phyloP scores from a whole-genome alignment of 2,888 invertebrate species.

The Pandemis cinnamomeana region DNA sequence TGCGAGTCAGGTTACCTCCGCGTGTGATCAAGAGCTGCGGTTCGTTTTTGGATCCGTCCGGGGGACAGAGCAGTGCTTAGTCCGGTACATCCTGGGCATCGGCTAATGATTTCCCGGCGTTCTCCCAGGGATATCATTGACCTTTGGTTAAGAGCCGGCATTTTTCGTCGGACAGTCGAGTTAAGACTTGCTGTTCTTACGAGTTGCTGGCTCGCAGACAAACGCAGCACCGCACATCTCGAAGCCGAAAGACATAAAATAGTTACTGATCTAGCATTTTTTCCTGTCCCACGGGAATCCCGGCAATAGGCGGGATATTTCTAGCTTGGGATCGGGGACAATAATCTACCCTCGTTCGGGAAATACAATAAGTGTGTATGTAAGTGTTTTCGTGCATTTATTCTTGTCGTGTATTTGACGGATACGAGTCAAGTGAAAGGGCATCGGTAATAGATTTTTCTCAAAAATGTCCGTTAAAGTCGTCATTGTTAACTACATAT shows the following conservation, averaged over 20 bases:
- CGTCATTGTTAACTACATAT: too few species aligned
- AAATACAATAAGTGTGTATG: conserved; percentile 33
- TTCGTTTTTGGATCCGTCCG: too few species aligned
- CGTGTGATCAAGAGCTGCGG: too few species aligned
- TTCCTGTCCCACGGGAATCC: conserved; percentile 31
- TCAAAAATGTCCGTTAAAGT: too few species aligned
- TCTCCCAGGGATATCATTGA: too few species aligned
- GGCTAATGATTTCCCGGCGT: too few species aligned
- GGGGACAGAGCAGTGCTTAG: too few species aligned
- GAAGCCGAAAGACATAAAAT: conserved; percentile 42
- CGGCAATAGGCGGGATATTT: conserved; percentile 30
- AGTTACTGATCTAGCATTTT: conserved; percentile 44
- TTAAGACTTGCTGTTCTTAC: background rate
- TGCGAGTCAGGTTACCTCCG: too few species aligned
- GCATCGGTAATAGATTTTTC: background rate
- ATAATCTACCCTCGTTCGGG: conserved; percentile 27
- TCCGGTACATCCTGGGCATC: too few species aligned
- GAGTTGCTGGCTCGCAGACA: background rate
- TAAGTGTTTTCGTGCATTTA: conserved; percentile 16
- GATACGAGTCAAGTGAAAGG: background rate
- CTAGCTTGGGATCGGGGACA: conserved; percentile 29
- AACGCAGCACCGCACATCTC: conserved; percentile 34
- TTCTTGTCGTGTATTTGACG: background rate
- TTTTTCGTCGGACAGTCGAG: too few species aligned
- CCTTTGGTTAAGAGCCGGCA: too few species aligned